Evolutionary conservation across 2,113 vertebrate species (phyloP), one percentile per base, ranked within the genome.

Genomic region (Ophiodon elongatus): DNA sequence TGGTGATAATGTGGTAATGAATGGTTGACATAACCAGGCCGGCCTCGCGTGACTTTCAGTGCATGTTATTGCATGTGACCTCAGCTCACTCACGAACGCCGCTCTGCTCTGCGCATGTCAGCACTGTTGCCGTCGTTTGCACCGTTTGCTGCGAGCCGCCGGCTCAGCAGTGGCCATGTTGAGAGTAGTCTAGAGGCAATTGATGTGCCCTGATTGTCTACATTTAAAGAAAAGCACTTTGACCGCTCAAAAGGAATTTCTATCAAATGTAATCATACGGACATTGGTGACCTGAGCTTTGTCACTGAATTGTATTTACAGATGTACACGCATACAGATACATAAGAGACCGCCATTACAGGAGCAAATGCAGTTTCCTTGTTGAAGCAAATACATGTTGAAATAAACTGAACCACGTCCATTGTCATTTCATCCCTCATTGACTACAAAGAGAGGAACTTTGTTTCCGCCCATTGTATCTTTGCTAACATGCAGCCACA

Each of bases 391-490:
- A 33, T n/a, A 41, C 41, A 29, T 37, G 21, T 29, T 37, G n/a
- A 37, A 39, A 47, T 47, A 50, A 82, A 72, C 29, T 35, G 21
- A 45, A 31, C 25, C 4, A 23, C 7, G 39, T 68, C 50, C 17
- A 14, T 6, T 31, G 6, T 7, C 66, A 63, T 63, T 62, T 72
- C 6, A 50, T 45, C 31, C 62, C 41, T 41, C 54, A 43, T 6
- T 73, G 41, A 84, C 68, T 31, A 59, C 9, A 35, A 71, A 60
- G 25, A 74, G 19, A 9, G 50, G 60, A 60, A 25, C 62, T 64
- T 17, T 43, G 43, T 76, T 68, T 57, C 37, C 29, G 1, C 43
- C 8, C 17, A 23, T 72, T 21, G 60, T 21, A 54, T 76, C 35
- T 63, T 43, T 65, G n/a, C 29, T 27, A 37, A 45, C 45, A 23